Evolutionary conservation across 1,140 invertebrate genomes (phyloP).

Genomic region (Solenopsis invicta): DNA sequence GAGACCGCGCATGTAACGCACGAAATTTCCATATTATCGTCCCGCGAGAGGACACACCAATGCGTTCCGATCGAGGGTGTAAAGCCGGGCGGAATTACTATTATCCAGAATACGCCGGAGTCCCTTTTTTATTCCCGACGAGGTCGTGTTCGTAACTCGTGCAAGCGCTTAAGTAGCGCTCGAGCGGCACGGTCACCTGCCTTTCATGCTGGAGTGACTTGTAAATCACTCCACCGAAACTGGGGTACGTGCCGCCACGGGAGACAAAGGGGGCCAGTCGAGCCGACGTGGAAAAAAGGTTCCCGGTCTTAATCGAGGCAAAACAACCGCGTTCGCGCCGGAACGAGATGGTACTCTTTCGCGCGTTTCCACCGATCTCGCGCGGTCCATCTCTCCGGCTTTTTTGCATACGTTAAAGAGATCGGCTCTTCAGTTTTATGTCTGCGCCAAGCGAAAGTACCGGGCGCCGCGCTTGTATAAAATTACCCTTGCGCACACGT

Average conservation of each 20-base stretch:
- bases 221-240: slow-evolving; percentile 86
- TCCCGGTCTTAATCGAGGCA: slow-evolving; percentile 66
- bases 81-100: slow-evolving; percentile 61
- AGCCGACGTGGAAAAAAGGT: slow-evolving; percentile 26
- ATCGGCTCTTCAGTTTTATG: neutral
- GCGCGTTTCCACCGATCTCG: slow-evolving; percentile 45
- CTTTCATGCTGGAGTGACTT: slow-evolving; percentile 86
- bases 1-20: slow-evolving; percentile 2
- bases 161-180: slow-evolving; percentile 76
- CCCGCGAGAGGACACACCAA: neutral
- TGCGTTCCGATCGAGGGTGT: slow-evolving; percentile 16
- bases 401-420: neutral
- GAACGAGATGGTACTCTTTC: slow-evolving; percentile 29
- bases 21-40: slow-evolving; percentile 49
- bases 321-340: slow-evolving; percentile 66
- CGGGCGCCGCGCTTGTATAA: neutral
- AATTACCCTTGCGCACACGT: neutral
- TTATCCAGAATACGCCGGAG: slow-evolving; percentile 51
- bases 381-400: slow-evolving; percentile 28
- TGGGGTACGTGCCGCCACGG: slow-evolving; percentile 80
- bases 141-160: slow-evolving; percentile 65
- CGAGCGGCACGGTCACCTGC: slow-evolving; percentile 85
- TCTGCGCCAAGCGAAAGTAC: neutral
- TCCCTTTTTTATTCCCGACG: slow-evolving; percentile 47
- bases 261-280: slow-evolving; percentile 64